phyloP scores from a whole-genome alignment of 2,888 invertebrate genomes.

The Nephrotoma guestfalica region DNA sequence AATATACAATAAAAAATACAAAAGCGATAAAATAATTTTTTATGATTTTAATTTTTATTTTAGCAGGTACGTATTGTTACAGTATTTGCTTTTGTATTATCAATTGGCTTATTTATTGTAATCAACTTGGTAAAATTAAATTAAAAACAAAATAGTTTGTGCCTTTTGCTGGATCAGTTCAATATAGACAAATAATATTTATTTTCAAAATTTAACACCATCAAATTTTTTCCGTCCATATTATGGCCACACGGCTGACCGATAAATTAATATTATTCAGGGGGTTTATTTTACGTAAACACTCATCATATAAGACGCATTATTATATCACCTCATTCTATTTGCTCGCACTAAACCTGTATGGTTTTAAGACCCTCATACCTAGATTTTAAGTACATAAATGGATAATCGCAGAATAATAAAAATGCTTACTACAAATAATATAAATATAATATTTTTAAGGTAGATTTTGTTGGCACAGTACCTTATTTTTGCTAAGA shows the following conservation, averaged over 20 bases:
- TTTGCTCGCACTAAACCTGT: neutral
- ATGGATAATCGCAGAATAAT: neutral
- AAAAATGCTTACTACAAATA: neutral
- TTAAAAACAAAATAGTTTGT: neutral
- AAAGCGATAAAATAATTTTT: neutral
- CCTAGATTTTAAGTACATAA: neutral
- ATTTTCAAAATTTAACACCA: neutral
- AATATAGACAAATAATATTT: neutral
- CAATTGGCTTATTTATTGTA: neutral
- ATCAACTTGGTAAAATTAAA: neutral
- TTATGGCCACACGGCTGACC: neutral
- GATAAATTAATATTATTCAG: neutral
- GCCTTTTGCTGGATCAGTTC: neutral
- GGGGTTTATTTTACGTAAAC: neutral
- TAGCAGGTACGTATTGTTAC: neutral
- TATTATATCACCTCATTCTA: neutral
- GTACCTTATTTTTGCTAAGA: neutral
- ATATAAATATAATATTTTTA: neutral
- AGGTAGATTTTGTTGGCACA: neutral
- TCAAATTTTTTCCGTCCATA: neutral
- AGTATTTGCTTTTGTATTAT: neutral
- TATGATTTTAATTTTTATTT: neutral
- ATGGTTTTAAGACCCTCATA: neutral
- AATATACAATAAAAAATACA: neutral
- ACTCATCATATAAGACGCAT: neutral